Base-by-base conservation (phyloP, 2,888 invertebrate genomes). In the Tortrix viridana region DNA sequence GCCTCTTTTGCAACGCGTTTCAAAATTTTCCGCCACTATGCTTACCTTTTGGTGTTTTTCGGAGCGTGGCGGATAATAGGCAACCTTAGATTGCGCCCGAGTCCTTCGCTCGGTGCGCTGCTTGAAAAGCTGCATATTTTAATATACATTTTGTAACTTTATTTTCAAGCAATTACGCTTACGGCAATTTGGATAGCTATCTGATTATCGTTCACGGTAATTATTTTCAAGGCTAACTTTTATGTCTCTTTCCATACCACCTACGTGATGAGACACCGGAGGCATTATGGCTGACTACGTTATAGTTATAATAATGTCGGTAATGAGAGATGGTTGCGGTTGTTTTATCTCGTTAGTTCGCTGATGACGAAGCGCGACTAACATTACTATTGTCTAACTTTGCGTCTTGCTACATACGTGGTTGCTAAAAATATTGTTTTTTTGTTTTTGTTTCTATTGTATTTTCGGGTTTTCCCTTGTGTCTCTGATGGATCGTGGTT, bases 51-150 rank as follows among this genome's bases (percentile, higher is more conserved):
- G 84, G 80, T 91, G 90, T 68, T 91, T 90, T 92, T 92, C 90
- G 92, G 92, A 92, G 92, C 92, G 92, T 92, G 85, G 89, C 92
- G 88, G 81, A 84, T 88, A 88, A 89, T 88, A 88, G 88, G 87
- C 88, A 89, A 88, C 90, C 91, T 89, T 89, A 88, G 85, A 86
- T 87, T 86, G 86, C 88, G 84, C 85, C 82, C 81, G 81, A 86
- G 91, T 92, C 92, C 91, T 91, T 92, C 89, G 86, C 73, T 75
- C 74, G 59, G 77, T 77, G 82, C 80, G 80, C 81, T 81, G 80
- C 84, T 82, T 82, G 88, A 87, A 91, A 90, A 89, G 88, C 86
- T 84, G 85, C 80, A 86, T 86, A 85, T 88, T 88, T 88, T 83
- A 85, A 83, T 84, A 81, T 69, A 65, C 71, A 79, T 89, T 85